Percentiles rank a stretch among this genome's conserved stretches.
Evolutionary conservation across 2,888 invertebrate species (phyloP).

Genomic region (Macaria notata): DNA sequence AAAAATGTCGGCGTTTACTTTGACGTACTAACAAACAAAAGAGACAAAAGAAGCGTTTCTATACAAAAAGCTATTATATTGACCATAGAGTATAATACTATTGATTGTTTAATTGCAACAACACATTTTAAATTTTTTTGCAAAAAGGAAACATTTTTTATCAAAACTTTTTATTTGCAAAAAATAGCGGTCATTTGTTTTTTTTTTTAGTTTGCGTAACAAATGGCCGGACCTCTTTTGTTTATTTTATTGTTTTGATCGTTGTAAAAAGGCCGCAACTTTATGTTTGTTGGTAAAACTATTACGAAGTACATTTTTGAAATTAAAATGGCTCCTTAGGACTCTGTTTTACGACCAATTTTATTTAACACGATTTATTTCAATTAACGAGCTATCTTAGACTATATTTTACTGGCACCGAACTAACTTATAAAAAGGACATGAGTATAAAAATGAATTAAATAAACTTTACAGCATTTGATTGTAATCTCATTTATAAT

Average conservation of each 20-base stretch:
- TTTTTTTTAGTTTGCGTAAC: constrained; percentile 60
- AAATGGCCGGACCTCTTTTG: constrained; percentile 28
- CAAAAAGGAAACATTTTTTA: constrained; percentile 56
- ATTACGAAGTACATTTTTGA: neutral
- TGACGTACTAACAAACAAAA: neutral
- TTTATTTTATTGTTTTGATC: constrained; percentile 21
- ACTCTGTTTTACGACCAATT: constrained; percentile 20
- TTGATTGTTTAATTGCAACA: constrained; percentile 39
- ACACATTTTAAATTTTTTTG: constrained; percentile 54
- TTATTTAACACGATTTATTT: constrained; percentile 11
- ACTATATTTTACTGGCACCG: neutral
- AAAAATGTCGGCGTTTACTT: neutral
- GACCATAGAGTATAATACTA: constrained; percentile 51
- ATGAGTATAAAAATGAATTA: neutral
- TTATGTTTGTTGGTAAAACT: neutral
- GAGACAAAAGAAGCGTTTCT: constrained; percentile 38
- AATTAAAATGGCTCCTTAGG: constrained; percentile 9
- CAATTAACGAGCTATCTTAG: constrained; percentile 1
- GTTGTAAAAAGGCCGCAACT: constrained; percentile 14
- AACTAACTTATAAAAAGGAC: neutral
- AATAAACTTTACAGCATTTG: too few species aligned
- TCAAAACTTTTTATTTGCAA: constrained; percentile 54
- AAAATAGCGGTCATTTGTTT: constrained; percentile 55
- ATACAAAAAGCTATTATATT: constrained; percentile 38
- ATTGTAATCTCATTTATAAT: neutral